Conservation (phyloP, 2,113 vertebrate species). For the Syngnathoides biaculeatus region DNA sequence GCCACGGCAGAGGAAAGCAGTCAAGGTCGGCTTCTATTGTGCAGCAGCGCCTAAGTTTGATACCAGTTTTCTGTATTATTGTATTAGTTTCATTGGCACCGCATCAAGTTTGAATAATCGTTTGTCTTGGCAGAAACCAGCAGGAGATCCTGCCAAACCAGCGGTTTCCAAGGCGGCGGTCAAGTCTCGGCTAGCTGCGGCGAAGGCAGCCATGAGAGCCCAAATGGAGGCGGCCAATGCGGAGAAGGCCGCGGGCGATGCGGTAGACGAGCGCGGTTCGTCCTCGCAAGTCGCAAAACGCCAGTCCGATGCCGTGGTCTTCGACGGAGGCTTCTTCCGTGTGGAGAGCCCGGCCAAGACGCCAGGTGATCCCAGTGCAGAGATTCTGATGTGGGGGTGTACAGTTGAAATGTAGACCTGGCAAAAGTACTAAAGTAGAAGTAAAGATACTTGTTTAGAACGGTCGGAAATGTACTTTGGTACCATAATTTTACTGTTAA, state of each 20-base stretch:
- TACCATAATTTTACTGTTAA: too few species aligned
- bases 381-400: neutral
- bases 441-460: too few species aligned
- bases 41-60: neutral
- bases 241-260: constrained; percentile 39
- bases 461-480: too few species aligned
- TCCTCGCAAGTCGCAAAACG: neutral
- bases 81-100: neutral
- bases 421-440: too few species aligned
- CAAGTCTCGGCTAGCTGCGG: constrained; percentile 78
- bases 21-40: constrained; percentile 66
- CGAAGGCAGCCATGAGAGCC: constrained; percentile 85
- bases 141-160: constrained; percentile 55
- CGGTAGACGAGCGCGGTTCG: accelerated
- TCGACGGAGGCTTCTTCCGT: constrained; percentile 86
- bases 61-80: neutral
- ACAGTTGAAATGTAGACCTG: neutral
- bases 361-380: constrained; percentile 60
- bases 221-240: constrained; percentile 54
- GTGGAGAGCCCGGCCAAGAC: constrained; percentile 85
- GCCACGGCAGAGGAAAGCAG: constrained; percentile 56
- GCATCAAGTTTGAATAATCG: neutral
- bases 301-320: constrained; percentile 63
- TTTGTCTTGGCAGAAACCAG: constrained; percentile 74
- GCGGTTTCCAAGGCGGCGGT: constrained; percentile 70